Evolutionary conservation across 2,113 vertebrate genomes (phyloP), one percentile per base, ranked within the genome.

Genomic region (Dipodomys merriami): DNA sequence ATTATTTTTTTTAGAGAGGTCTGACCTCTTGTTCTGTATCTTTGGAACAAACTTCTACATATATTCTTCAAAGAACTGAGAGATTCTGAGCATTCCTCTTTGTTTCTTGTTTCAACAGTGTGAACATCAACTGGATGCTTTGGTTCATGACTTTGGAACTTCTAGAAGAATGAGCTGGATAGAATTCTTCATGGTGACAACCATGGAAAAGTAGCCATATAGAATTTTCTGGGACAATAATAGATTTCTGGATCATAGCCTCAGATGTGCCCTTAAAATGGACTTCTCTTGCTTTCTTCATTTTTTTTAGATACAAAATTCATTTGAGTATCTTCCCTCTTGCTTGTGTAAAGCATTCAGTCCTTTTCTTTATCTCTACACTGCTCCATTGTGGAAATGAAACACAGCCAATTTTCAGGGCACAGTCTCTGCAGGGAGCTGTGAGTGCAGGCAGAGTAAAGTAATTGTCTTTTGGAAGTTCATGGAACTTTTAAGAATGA

Each of bases 81-180:
- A 18, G 7, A 4, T 30, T 16, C 27, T 4, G 2, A 64, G 1
- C 0, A 0, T 44, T 49, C 30, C 6, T 30, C 20, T n/a, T 1
- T 13, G 39, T 12, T 29, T 91, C 29, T 46, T n/a, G 3, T 68
- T 69, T 69, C 25, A 60, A 0, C 57, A 10, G 23, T 83, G 44
- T 53, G 35, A 57, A 18, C 53, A 57, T 57, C 53, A 57, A 74
- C 1, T 64, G 27, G 25, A 1, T 53, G 9, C 16, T 94, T 94
- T 65, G 33, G 57, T 39, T 57, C 3, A 64, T 22, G 23, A 46
- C 30, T 76, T 89, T 73, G 25, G 82, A 76, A 57, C 7, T 49
- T 95, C 76, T 9, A 67, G 85, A 69, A 89, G 25, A 84, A 68
- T 65, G 35, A 29, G 8, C 13, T 35, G 35, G 6, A n/a, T 18